phyloP scores from a whole-genome alignment of 2,888 invertebrate genomes.

The Leptura quadrifasciata region DNA sequence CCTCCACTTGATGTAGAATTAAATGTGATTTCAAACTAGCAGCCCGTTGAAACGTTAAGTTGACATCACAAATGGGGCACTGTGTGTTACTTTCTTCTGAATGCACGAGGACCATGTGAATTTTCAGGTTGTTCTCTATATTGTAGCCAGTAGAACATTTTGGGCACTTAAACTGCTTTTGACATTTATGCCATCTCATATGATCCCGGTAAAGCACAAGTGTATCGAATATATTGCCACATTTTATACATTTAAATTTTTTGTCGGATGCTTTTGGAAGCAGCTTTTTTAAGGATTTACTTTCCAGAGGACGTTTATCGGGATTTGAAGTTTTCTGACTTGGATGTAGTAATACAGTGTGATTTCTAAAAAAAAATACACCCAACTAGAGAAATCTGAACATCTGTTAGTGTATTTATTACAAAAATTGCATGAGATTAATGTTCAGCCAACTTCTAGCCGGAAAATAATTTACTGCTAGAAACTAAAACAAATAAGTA shows the following conservation, averaged over 20 bases:
- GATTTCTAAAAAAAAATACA: slow-evolving; percentile 12
- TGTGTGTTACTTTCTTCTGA: slow-evolving; percentile 60
- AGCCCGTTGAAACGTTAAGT: slow-evolving; percentile 66
- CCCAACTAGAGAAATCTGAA: too few species aligned
- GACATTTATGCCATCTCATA: slow-evolving; percentile 65
- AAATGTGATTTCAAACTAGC: slow-evolving; percentile 72
- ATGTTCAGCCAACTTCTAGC: too few species aligned
- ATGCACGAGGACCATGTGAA: slow-evolving; percentile 69
- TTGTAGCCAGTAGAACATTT: slow-evolving; percentile 69
- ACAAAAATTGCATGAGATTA: too few species aligned
- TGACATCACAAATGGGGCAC: slow-evolving; percentile 71
- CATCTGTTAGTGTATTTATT: too few species aligned
- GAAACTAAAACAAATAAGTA: background rate
- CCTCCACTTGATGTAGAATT: slow-evolving; percentile 70
- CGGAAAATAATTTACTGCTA: too few species aligned
- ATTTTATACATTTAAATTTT: slow-evolving; percentile 63
- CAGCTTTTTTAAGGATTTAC: background rate
- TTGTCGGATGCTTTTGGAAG: slow-evolving; percentile 2
- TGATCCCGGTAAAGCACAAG: slow-evolving; percentile 65
- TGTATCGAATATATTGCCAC: slow-evolving; percentile 64
- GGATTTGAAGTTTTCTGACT: background rate
- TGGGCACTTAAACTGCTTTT: slow-evolving; percentile 69
- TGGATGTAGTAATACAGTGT: slow-evolving; percentile 15
- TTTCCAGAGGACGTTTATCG: background rate
- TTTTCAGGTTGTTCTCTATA: slow-evolving; percentile 70